phyloP scores from a whole-genome alignment of 2,797 vertebrate genomes.

The Gobionotothen gibberifrons region DNA sequence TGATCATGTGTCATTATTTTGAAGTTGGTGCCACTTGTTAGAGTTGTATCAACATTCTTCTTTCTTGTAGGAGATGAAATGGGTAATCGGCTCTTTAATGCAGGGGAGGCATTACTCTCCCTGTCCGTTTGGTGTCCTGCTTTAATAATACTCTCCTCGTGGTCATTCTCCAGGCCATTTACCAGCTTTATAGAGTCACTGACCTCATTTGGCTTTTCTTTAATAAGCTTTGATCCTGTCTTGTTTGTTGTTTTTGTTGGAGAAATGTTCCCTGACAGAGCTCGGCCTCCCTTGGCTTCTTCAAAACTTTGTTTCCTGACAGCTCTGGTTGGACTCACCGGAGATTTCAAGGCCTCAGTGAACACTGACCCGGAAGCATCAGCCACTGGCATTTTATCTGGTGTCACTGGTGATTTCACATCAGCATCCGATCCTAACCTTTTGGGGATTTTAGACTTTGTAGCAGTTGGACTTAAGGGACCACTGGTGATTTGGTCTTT shows the following conservation, averaged over 20 bases:
- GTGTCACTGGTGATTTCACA: slow-evolving; percentile 65
- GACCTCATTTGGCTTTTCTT: slow-evolving; percentile 59
- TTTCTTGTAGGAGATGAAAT: slow-evolving; percentile 68
- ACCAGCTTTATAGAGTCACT: slow-evolving; percentile 40
- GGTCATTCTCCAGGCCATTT: slow-evolving; percentile 58
- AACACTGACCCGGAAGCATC: slow-evolving; percentile 19
- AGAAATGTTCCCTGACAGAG: slow-evolving; percentile 47
- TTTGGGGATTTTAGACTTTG: slow-evolving; percentile 82
- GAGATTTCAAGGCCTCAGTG: slow-evolving; percentile 57
- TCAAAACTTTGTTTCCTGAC: slow-evolving; percentile 57
- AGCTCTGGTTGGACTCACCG: slow-evolving; percentile 16
- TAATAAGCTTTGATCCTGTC: slow-evolving; percentile 39
- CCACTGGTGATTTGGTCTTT: slow-evolving; percentile 67
- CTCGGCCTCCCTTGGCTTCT: slow-evolving; percentile 52
- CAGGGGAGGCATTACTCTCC: slow-evolving; percentile 47
- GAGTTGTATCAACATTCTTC: slow-evolving; percentile 38
- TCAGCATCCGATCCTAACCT: slow-evolving; percentile 69
- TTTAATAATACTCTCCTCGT: slow-evolving; percentile 29
- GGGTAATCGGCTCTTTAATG: slow-evolving; percentile 69
- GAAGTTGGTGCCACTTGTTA: slow-evolving; percentile 28
- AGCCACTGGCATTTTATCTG: slow-evolving; percentile 55
- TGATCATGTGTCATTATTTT: slow-evolving; percentile 49
- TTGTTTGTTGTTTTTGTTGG: slow-evolving; percentile 57
- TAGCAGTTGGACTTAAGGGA: slow-evolving; percentile 25
- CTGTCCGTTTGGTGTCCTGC: slow-evolving; percentile 22